Conservation (phyloP, 2,888 invertebrate genomes). For the Brachypalpus laphriformis region DNA sequence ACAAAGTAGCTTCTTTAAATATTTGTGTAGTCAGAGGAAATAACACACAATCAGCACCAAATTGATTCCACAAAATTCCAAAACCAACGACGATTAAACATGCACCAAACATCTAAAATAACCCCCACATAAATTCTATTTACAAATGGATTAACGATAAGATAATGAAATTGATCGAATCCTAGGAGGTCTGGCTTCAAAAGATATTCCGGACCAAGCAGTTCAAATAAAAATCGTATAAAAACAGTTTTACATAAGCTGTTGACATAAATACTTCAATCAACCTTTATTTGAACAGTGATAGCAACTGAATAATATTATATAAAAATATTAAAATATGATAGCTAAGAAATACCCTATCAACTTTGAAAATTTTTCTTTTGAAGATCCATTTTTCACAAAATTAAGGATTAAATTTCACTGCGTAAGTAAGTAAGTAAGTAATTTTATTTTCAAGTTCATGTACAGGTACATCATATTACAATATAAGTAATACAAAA, state of each 20-base stretch:
- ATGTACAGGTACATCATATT: too few species aligned
- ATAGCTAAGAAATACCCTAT: too few species aligned
- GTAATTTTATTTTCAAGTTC: too few species aligned
- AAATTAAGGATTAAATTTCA: too few species aligned
- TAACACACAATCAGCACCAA: background rate
- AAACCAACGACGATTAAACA: constrained; percentile 1
- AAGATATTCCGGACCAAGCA: background rate
- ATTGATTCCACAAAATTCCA: background rate
- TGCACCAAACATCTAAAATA: background rate
- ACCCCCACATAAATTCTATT: background rate
- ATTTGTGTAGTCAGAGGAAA: background rate
- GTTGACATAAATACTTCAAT: constrained; percentile 12
- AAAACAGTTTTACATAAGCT: background rate
- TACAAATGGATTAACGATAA: constrained; percentile 17
- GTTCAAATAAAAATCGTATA: constrained; percentile 2
- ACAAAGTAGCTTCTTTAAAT: constrained; percentile 30
- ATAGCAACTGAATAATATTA: too few species aligned
- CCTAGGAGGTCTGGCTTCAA: background rate
- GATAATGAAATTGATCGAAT: background rate
- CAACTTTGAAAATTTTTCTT: too few species aligned
- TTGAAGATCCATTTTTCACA: too few species aligned
- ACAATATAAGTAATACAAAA: too few species aligned
- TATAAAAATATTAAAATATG: too few species aligned
- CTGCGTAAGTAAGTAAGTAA: too few species aligned
- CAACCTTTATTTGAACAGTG: constrained; percentile 7